These are phyloP conservation scores for Atta colombica DNA, from an alignment of 1,140 invertebrate genomes.

Conservation along the genomic window DNA sequence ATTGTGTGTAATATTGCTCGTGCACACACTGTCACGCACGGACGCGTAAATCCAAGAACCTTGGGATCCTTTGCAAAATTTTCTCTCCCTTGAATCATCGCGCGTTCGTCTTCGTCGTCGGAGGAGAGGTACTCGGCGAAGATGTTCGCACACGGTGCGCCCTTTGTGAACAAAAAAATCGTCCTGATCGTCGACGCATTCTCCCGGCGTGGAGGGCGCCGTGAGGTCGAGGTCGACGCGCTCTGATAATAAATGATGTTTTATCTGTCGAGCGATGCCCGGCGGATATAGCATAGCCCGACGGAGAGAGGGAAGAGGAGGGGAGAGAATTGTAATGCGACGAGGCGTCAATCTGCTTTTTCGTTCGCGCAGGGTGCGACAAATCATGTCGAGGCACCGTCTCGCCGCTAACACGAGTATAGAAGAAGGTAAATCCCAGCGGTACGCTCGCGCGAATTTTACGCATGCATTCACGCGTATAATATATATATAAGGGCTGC, in stretches of 20 bases:
- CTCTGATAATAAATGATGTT: slow-evolving; percentile 62
- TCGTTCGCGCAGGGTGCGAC: slow-evolving; percentile 71
- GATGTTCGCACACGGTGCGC: slow-evolving; percentile 1
- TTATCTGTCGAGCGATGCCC: slow-evolving; percentile 59
- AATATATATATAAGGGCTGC: background rate
- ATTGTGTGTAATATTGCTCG: slow-evolving; percentile 58
- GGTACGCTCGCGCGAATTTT: background rate
- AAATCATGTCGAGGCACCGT: slow-evolving; percentile 38
- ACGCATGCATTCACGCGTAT: background rate
- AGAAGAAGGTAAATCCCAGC: slow-evolving; percentile 60
- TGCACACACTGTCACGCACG: slow-evolving; percentile 38
- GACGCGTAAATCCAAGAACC: background rate
- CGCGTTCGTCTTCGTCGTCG: slow-evolving; percentile 27
- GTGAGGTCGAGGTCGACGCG: slow-evolving; percentile 47
- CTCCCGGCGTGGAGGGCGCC: background rate
- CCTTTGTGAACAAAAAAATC: slow-evolving; percentile 26
- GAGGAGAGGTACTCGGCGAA: background rate
- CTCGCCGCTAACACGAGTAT: background rate
- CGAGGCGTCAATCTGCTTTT: slow-evolving; percentile 67
- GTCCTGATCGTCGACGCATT: slow-evolving; percentile 18
- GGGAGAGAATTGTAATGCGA: slow-evolving; percentile 46
- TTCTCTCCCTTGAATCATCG: background rate
- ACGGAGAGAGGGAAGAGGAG: background rate
- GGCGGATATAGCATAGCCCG: slow-evolving; percentile 41
- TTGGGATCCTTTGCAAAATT: background rate